phyloP scores from a whole-genome alignment of 35 echinoderm and acorn worm species.

The Stichopus chloronotus region DNA sequence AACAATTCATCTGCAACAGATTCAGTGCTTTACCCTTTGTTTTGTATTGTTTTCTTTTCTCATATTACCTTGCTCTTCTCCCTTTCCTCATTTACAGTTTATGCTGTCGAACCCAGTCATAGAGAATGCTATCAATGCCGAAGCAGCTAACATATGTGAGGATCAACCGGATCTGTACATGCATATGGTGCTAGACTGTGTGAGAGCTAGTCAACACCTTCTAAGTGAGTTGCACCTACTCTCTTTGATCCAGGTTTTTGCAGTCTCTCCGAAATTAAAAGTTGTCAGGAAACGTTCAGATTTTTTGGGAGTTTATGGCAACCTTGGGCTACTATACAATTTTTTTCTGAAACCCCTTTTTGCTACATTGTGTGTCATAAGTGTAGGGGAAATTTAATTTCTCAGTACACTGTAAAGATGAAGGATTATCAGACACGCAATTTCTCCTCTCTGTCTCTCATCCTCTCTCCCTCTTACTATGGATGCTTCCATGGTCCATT shows the following conservation, averaged over 20 bases:
- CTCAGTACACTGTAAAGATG: no score
- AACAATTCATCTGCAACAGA: no score
- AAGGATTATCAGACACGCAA: no score
- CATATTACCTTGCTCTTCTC: not conserved
- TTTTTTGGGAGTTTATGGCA: no score
- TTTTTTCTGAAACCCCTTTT: no score
- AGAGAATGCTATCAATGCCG: slow-evolving; percentile 78
- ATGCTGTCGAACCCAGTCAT: slow-evolving; percentile 82
- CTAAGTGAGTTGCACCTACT: slow-evolving; percentile 56
- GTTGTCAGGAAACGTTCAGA: not conserved
- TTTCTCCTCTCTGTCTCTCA: no score
- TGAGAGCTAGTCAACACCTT: slow-evolving; percentile 79
- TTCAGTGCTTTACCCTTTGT: no score
- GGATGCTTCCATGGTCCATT: no score
- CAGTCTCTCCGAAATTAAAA: not conserved
- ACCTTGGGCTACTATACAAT: no score
- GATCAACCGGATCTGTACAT: slow-evolving; percentile 75
- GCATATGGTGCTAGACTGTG: slow-evolving; percentile 86
- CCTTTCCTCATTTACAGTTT: slow-evolving; percentile 37
- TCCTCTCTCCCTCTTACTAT: no score
- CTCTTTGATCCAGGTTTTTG: not conserved
- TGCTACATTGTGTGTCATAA: no score
- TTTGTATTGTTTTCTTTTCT: not conserved
- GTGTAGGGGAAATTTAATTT: no score
- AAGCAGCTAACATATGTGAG: slow-evolving; percentile 69